Percentiles rank a stretch among this genome's conserved stretches.
Conservation (phyloP, 2,113 vertebrate species). For the Gracilinanus agilis region DNA sequence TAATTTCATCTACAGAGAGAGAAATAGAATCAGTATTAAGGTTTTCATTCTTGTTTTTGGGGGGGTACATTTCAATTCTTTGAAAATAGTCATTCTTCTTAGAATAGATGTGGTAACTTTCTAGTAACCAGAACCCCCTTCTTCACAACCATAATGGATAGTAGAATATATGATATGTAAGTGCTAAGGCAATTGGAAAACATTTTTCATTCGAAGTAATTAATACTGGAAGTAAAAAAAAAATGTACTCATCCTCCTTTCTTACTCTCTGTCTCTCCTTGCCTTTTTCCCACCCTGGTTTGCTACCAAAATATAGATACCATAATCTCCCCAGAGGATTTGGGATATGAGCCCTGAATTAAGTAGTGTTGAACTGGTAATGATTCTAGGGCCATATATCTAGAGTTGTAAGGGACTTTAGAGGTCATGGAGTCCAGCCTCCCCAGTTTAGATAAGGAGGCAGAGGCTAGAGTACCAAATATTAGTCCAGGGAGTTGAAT, state of each 20-base stretch:
- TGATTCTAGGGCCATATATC: neutral
- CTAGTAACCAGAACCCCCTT: neutral
- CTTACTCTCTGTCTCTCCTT: neutral
- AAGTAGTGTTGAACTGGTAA: neutral
- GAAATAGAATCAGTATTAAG: neutral
- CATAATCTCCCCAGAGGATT: neutral
- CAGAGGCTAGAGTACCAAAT: too few relatives aligned
- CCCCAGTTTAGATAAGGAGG: neutral
- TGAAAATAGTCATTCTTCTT: neutral
- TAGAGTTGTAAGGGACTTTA: neutral
- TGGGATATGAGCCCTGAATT: neutral
- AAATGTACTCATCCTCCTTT: neutral
- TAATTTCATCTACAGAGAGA: neutral
- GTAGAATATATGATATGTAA: neutral
- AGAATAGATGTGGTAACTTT: accelerated
- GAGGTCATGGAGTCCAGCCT: neutral
- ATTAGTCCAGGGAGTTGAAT: neutral
- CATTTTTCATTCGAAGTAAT: neutral
- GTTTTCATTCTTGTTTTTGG: neutral
- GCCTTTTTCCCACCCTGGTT: neutral
- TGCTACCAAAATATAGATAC: neutral
- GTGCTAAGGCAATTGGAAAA: neutral
- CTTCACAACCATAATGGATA: neutral
- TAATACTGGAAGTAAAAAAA: neutral
- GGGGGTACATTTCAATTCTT: neutral